Evolutionary conservation across 2,888 invertebrate species (phyloP).

Genomic region (Amphipyra tragopoginis): DNA sequence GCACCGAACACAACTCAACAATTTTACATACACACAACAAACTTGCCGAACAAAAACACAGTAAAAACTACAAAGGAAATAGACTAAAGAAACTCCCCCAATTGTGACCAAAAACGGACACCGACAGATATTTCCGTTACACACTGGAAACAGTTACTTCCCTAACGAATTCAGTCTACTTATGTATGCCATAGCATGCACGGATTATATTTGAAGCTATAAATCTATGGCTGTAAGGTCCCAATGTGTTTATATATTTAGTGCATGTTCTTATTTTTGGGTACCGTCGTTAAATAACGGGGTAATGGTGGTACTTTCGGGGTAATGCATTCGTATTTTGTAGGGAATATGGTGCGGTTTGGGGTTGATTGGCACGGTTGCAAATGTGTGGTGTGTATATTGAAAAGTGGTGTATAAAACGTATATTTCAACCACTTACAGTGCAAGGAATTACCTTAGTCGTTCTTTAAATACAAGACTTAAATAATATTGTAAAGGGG

Average conservation of each 20-base stretch:
- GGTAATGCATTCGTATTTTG: constrained; percentile 56
- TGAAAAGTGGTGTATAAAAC: constrained; percentile 2
- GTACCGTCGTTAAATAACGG: constrained; percentile 60
- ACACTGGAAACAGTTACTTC: constrained; percentile 62
- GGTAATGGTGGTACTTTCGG: constrained; percentile 53
- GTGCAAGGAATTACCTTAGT: too few relatives aligned
- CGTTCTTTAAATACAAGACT: too few relatives aligned
- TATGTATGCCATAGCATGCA: constrained; percentile 68
- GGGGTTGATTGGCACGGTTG: constrained; percentile 39
- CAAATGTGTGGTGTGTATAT: constrained; percentile 28
- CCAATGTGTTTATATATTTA: constrained; percentile 68
- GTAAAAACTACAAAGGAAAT: constrained; percentile 24
- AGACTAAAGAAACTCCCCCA: constrained; percentile 28
- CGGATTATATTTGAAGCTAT: constrained; percentile 72
- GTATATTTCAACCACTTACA: too few relatives aligned
- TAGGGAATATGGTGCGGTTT: constrained; percentile 26
- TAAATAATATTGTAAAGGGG: too few relatives aligned
- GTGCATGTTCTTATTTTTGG: constrained; percentile 58
- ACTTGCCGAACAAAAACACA: constrained; percentile 19
- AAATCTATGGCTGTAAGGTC: constrained; percentile 71
- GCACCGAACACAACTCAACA: background rate
- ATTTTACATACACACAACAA: background rate
- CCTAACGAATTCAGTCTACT: constrained; percentile 75
- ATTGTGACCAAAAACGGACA: constrained; percentile 47
- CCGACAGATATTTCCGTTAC: constrained; percentile 65